Percentiles rank a stretch among this genome's conserved stretches.
Evolutionary conservation across 2,888 invertebrate species (phyloP).

Genomic region (Exocentrus adspersus): DNA sequence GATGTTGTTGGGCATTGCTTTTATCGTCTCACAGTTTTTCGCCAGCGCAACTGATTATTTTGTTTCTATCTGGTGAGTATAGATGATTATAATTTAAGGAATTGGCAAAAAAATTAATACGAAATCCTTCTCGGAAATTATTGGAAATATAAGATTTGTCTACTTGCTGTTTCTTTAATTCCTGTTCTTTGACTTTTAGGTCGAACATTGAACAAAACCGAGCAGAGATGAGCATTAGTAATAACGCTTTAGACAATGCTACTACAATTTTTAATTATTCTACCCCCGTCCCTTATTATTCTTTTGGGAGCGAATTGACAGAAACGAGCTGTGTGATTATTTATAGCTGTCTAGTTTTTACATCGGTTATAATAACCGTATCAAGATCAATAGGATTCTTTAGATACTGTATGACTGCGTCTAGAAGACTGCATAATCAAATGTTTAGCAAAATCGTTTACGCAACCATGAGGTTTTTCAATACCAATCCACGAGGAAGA

Average conservation of each 20-base stretch:
- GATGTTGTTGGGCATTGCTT: constrained; percentile 61
- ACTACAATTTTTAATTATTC: too few relatives aligned
- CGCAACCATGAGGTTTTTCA: constrained; percentile 76
- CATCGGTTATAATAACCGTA: constrained; percentile 62
- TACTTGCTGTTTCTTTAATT: too few relatives aligned
- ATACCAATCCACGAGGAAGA: constrained; percentile 72
- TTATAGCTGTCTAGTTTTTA: constrained; percentile 42
- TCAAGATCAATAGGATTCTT: constrained; percentile 67
- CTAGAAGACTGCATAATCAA: constrained; percentile 67
- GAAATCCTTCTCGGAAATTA: too few relatives aligned
- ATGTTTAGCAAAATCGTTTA: constrained; percentile 69
- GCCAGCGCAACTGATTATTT: constrained; percentile 84
- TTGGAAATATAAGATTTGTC: too few relatives aligned
- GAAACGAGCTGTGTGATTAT: constrained; percentile 59
- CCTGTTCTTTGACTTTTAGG: background rate
- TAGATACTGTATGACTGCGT: constrained; percentile 65
- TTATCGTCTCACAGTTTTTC: constrained; percentile 73
- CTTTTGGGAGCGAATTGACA: constrained; percentile 35
- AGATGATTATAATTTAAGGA: background rate
- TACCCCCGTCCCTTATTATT: too few relatives aligned
- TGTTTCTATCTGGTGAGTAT: constrained; percentile 76
- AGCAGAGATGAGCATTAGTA: background rate
- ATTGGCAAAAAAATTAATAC: too few relatives aligned
- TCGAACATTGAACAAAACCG: background rate
- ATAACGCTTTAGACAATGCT: background rate